A percentile compares a stretch with the other conserved stretches of the same genome.
Evolutionary conservation across 64 coral and sea anemone species (phyloP).

Genomic region (Cladopsammia gracilis): DNA sequence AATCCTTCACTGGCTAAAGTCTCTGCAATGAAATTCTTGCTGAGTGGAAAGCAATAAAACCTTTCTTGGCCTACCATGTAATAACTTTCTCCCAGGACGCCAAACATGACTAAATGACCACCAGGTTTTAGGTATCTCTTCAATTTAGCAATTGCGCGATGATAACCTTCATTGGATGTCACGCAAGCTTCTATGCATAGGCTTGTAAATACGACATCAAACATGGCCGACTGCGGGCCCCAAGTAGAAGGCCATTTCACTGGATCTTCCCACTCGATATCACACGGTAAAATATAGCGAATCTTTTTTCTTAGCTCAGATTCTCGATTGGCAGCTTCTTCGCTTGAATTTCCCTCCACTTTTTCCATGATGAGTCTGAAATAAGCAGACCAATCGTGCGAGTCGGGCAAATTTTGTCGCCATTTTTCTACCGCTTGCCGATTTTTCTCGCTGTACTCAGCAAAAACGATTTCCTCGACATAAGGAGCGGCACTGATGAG

Average conservation of each 20-base stretch:
- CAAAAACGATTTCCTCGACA: constrained; percentile 40
- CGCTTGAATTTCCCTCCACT: not conserved
- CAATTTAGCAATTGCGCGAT: constrained; percentile 22
- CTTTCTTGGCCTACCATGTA: constrained; percentile 59
- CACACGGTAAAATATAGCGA: not conserved
- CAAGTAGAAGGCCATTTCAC: constrained; percentile 8
- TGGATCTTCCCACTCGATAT: constrained; percentile 11
- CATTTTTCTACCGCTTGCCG: constrained; percentile 42
- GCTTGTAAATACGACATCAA: constrained; percentile 54
- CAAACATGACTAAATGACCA: constrained; percentile 51
- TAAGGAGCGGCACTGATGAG: constrained; percentile 47
- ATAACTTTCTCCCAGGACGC: constrained; percentile 42
- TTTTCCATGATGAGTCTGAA: constrained; percentile 38
- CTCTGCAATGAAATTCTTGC: not conserved
- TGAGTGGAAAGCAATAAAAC: constrained; percentile 47
- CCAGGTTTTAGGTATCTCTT: constrained; percentile 50
- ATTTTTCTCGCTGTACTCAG: constrained; percentile 48
- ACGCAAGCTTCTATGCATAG: constrained; percentile 57
- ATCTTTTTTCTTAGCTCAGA: not conserved
- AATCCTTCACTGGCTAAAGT: constrained; percentile 31
- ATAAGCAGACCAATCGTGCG: constrained; percentile 54
- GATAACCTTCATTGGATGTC: constrained; percentile 18
- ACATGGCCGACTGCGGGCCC: not conserved
- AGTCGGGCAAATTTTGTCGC: not conserved
- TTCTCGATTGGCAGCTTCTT: not conserved